Evolutionary conservation across 92 coral and sea anemone genomes (phyloP), one percentile per base, ranked within the genome.

Genomic region (Blastomussa wellsi): DNA sequence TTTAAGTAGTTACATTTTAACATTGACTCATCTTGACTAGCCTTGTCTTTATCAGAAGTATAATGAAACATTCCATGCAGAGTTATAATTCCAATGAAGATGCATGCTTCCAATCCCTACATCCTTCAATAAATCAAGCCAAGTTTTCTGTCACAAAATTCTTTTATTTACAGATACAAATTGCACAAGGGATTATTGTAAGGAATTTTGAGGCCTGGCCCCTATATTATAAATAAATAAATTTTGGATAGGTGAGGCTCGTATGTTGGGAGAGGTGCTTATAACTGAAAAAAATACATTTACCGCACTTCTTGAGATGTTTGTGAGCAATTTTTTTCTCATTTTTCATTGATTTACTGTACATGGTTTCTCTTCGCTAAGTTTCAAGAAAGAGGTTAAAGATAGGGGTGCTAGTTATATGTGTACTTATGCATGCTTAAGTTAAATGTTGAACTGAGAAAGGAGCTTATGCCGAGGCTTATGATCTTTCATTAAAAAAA

Each of bases 81-180:
- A 68, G 35, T 68, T 68, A 68, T 33, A 33, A 68, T 33, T 32
- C 74, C 74, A 68, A 15, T 68, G 74, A 68, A 33, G 38, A 68
- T 66, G 28, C 5, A 4, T 33, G 16, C 35, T 66, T 68, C 74
- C 24, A 19, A 33, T 68, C 42, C 39, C 39, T 15, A 1, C 32
- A 68, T 16, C 39, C 37, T 5, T 68, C 20, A 32, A 67, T 68
- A 57, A 55, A 57, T 57, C 65, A 24, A 5, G 10, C 26, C 29
- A 57, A 22, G 65, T 57, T 57, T 20, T 68, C 4, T 13, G 33
- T 68, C 35, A 13, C 28, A 35, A 68, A 68, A 68, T 68, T 35
- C 39, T 33, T 33, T 44, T 8, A 16, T 24, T 11, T 0, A 7
- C 0, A 24, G 5, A 24, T 22, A 24, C 22, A 53, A 57, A 24